A percentile compares a stretch with the other conserved stretches of the same genome.
Conservation (phyloP, 2,888 invertebrate genomes). For the Stegophylla sp. region DNA sequence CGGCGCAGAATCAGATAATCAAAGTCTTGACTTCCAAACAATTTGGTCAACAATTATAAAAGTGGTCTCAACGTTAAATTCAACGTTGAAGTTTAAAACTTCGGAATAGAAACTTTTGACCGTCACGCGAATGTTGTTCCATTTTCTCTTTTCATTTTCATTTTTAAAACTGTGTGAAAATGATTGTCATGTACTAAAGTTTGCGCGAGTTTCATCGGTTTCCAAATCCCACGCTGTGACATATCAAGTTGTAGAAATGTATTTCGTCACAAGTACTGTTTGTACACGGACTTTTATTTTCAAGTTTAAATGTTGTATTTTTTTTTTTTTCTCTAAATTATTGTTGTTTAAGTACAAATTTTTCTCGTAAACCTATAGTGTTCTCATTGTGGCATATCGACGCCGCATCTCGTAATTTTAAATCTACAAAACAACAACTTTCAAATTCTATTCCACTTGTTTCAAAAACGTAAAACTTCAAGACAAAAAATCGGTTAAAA, state of each 20-base stretch:
- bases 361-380: too few relatives aligned
- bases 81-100: neutral
- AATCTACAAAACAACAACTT: too few relatives aligned
- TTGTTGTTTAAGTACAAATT: neutral
- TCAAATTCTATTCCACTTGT: too few relatives aligned
- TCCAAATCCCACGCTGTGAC: neutral
- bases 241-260: neutral
- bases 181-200: conserved; percentile 4
- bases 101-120: neutral
- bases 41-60: neutral
- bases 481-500: too few relatives aligned
- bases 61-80: neutral
- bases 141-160: conserved; percentile 21
- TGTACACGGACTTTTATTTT: neutral
- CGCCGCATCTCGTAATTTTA: too few relatives aligned
- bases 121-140: conserved; percentile 9
- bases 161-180: conserved; percentile 6
- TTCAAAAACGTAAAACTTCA: too few relatives aligned
- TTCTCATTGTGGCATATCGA: too few relatives aligned
- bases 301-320: neutral
- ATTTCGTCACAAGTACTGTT: neutral
- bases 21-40: neutral
- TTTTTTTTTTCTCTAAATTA: neutral
- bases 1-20: neutral
- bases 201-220: conserved; percentile 1